phyloP scores from a whole-genome alignment of 2,888 invertebrate genomes.

The Hoplodrina ambigua region DNA sequence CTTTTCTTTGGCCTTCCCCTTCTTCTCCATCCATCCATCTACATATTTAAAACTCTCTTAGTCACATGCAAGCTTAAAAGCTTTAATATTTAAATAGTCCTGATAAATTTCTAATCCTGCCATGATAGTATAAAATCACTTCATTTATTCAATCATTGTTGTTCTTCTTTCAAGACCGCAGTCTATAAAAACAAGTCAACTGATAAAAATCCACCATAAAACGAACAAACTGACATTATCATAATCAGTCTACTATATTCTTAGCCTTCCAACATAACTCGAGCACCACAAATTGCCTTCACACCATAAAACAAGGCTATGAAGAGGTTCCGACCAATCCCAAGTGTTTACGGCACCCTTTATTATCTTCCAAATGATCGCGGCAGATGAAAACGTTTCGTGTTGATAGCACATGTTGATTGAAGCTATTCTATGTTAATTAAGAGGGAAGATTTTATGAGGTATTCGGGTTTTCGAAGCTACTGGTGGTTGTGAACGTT shows the following conservation, averaged over 20 bases:
- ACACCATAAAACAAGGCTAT: conserved; percentile 44
- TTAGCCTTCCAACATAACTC: conserved; percentile 7
- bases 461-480: conserved; percentile 1
- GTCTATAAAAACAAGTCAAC: neutral
- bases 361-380: conserved; percentile 65
- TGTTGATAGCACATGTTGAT: conserved; percentile 37
- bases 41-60: no score
- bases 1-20: no score
- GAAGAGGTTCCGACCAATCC: conserved; percentile 65
- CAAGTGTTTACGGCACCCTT: conserved; percentile 67
- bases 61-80: no score
- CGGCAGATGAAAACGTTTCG: conserved; percentile 45
- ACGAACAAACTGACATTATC: conserved; percentile 16
- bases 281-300: conserved; percentile 41
- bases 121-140: no score
- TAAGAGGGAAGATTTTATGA: conserved; percentile 32
- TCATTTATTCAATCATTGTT: no score
- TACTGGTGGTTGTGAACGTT: conserved; percentile 9
- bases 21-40: no score
- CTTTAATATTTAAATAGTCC: no score
- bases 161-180: no score
- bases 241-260: conserved; percentile 26
- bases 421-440: conserved; percentile 39
- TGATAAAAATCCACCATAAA: conserved; percentile 1
- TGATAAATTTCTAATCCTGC: no score